A percentile compares a stretch with the other conserved stretches of the same genome.
Evolutionary conservation across 2,888 invertebrate species (phyloP).

Genomic region (Troides helena): DNA sequence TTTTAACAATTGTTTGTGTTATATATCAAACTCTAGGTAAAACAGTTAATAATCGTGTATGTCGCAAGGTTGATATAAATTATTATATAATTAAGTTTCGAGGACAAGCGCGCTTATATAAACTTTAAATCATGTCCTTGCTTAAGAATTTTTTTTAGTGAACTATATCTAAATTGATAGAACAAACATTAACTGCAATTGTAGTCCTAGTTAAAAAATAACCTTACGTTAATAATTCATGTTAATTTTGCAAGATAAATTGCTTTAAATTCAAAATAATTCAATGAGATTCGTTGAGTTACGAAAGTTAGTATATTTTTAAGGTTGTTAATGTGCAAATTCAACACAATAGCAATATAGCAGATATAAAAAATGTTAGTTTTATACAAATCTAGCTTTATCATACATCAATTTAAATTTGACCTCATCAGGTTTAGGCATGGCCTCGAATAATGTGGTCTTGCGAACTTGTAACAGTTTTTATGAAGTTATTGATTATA

Average conservation of each 20-base stretch:
- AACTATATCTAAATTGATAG: no score
- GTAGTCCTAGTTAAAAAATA: no score
- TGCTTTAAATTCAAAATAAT: background rate
- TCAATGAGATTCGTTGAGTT: background rate
- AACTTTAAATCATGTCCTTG: no score
- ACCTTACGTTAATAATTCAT: background rate
- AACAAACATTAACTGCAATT: no score
- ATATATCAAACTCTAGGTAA: no score
- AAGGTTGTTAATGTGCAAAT: background rate
- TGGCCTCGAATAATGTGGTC: conserved; percentile 4
- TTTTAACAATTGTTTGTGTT: no score
- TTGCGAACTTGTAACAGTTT: conserved; percentile 12
- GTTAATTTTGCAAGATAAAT: background rate
- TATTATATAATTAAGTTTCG: background rate
- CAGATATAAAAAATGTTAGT: background rate
- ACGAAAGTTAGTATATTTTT: conserved; percentile 7
- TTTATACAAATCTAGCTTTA: background rate
- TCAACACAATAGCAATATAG: background rate
- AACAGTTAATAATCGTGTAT: background rate
- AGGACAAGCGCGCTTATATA: background rate
- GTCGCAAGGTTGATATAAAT: background rate
- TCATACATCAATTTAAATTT: conserved; percentile 3
- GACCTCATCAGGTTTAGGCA: background rate
- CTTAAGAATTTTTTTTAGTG: no score
- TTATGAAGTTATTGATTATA: background rate